A percentile compares a stretch with the other conserved stretches of the same genome.
These are phyloP conservation scores for Alsophila aescularia DNA, from an alignment of 2,888 invertebrate genomes.

Conservation along the genomic window DNA sequence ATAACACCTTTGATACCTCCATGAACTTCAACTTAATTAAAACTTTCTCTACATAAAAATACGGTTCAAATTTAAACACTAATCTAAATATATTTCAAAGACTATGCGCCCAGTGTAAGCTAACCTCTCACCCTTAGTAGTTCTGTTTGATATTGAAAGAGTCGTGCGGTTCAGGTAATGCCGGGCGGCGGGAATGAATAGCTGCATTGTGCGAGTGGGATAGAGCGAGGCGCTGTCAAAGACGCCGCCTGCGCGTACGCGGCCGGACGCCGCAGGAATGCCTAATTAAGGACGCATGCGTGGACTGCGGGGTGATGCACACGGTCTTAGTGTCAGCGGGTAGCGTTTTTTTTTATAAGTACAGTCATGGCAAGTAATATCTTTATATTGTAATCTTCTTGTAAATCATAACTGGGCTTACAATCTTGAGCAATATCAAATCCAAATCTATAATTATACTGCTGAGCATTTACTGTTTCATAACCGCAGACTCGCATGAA, in stretches of 20 bases:
- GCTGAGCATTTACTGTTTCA: too few relatives aligned
- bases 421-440: too few relatives aligned
- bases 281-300: conserved; percentile 84
- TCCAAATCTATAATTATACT: too few relatives aligned
- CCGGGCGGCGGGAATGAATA: conserved; percentile 66
- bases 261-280: conserved; percentile 80
- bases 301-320: conserved; percentile 59
- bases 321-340: conserved; percentile 29
- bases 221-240: conserved; percentile 68
- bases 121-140: conserved; percentile 51
- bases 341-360: conserved; percentile 12
- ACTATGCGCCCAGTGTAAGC: conserved; percentile 47
- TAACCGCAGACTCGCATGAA: too few relatives aligned
- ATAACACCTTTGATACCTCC: conserved; percentile 75
- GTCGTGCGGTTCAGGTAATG: conserved; percentile 42
- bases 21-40: conserved; percentile 26
- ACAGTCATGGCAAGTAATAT: too few relatives aligned
- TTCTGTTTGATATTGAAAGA: conserved; percentile 74
- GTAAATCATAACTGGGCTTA: too few relatives aligned
- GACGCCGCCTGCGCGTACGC: conserved; percentile 79
- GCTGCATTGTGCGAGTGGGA: conserved; percentile 78
- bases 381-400: too few relatives aligned
- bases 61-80: conserved; percentile 37
- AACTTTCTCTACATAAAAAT: conserved; percentile 27
- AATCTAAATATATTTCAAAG: conserved; percentile 48